Base-by-base conservation (phyloP, 1,140 invertebrate genomes). In the Philotrypesis tridentata region DNA sequence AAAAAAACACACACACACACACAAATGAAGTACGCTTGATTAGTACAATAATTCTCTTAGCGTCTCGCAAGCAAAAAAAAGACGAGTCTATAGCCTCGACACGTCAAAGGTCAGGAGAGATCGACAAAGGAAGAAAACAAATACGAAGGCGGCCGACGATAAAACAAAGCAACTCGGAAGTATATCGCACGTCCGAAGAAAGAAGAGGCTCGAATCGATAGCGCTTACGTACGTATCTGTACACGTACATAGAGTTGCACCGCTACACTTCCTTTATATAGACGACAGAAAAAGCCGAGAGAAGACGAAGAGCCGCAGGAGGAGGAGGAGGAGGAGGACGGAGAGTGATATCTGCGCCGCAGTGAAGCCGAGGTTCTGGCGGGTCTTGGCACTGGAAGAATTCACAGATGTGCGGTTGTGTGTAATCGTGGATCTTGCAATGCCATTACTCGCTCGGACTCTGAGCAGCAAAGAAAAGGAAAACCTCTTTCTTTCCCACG, bases 341-440 rank as follows among this genome's bases (percentile, higher is more conserved):
- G 9, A 2, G 31, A n/a, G 33, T 72, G 67, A 25, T 29, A 17
- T 29, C 14, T n/a, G 67, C n/a, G n/a, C 27, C 67, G 67, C 67
- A 70, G 67, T 33, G 67, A 14, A 70, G 31, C 31, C 21, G 31
- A 33, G 89, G 88, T 90, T 88, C 89, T 88, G 91, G 90, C 90
- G 90, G 86, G 91, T 91, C 91, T 92, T 92, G 91, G 91, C 91
- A 92, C 91, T 92, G 91, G 91, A 92, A 92, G 91, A 92, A 92
- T 92, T 92, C 91, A 92, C 91, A 92, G 91, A 92, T 92, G 90
- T 91, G 89, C 85, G 86, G 88, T 84, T 87, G 87, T 89, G 83
- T 90, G 87, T 91, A 92, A 92, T 92, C 91, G 91, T 92, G 91
- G 91, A 92, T 92, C 91, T 91, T 92, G 88, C 91, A 92, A 91